These are phyloP conservation scores for Ceriagrion tenellum DNA, from an alignment of 2,888 invertebrate species.

Conservation along the genomic window DNA sequence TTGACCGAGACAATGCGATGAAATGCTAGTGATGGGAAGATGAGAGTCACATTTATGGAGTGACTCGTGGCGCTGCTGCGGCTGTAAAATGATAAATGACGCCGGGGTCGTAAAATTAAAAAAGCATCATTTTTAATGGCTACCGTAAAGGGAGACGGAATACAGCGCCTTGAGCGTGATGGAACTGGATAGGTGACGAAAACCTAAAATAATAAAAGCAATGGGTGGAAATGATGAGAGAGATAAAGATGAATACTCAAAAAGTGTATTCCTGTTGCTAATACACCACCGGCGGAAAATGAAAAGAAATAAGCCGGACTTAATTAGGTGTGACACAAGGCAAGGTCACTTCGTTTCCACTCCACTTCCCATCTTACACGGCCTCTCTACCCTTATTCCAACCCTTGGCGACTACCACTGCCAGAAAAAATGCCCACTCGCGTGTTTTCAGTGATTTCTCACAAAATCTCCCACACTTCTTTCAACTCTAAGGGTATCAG, in stretches of 20 bases:
- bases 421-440: neutral
- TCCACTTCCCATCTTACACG: neutral
- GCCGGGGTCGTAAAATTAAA: conserved; percentile 26
- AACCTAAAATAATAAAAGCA: neutral
- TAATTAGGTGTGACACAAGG: conserved; percentile 35
- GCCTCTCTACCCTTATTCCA: neutral
- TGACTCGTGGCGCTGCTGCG: neutral
- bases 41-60: conserved; percentile 5
- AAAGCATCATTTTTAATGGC: conserved; percentile 49
- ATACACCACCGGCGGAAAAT: neutral
- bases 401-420: neutral
- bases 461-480: neutral
- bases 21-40: neutral
- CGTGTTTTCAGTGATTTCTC: neutral
- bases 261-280: conserved; percentile 43
- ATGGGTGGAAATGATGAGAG: neutral
- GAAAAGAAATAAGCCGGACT: conserved; percentile 37
- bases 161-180: neutral
- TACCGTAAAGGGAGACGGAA: neutral
- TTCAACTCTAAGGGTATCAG: conserved; percentile 17
- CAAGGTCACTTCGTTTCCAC: neutral
- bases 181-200: neutral
- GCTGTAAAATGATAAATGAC: conserved; percentile 44
- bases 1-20: neutral
- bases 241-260: neutral